Percentiles rank a stretch among this genome's conserved stretches.
phyloP scores from a whole-genome alignment of 2,888 invertebrate species.

The Polia nebulosa region DNA sequence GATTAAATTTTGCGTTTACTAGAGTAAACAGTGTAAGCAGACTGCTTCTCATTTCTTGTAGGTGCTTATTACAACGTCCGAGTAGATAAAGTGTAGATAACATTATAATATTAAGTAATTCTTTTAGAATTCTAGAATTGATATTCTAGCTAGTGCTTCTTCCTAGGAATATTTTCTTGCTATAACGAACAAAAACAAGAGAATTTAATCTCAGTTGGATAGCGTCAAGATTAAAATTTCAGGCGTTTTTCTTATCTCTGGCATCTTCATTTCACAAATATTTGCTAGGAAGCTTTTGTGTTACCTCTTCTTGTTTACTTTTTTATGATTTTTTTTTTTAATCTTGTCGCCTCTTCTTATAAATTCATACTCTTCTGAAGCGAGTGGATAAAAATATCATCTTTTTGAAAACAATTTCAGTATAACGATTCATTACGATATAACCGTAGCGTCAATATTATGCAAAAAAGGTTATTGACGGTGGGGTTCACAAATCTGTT shows the following conservation, averaged over 20 bases:
- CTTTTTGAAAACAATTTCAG: not conserved
- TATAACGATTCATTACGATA: not conserved
- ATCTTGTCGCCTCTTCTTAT: not conserved
- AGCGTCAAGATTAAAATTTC: constrained; percentile 79
- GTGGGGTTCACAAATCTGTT: not conserved
- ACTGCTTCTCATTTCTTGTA: not conserved
- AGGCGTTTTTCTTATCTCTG: constrained; percentile 75
- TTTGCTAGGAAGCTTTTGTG: constrained; percentile 69
- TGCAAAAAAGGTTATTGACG: not conserved
- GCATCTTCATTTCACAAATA: constrained; percentile 75
- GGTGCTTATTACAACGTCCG: not conserved
- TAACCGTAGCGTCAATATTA: not conserved
- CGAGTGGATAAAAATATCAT: not conserved
- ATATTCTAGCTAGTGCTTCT: not conserved
- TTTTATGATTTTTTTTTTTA: constrained; percentile 17
- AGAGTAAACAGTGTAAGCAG: not conserved
- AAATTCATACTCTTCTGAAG: not conserved
- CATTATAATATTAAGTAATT: not conserved
- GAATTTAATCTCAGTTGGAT: constrained; percentile 77
- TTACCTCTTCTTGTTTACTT: constrained; percentile 30
- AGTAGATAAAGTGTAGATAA: not conserved
- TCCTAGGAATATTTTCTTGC: constrained; percentile 4
- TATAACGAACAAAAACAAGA: constrained; percentile 66
- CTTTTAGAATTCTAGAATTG: not conserved
- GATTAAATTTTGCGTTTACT: constrained; percentile 9